Percentiles rank a stretch among this genome's conserved stretches.
These are phyloP conservation scores for Salvelinus fontinalis DNA, from an alignment of 2,113 vertebrate species.

Conservation along the genomic window DNA sequence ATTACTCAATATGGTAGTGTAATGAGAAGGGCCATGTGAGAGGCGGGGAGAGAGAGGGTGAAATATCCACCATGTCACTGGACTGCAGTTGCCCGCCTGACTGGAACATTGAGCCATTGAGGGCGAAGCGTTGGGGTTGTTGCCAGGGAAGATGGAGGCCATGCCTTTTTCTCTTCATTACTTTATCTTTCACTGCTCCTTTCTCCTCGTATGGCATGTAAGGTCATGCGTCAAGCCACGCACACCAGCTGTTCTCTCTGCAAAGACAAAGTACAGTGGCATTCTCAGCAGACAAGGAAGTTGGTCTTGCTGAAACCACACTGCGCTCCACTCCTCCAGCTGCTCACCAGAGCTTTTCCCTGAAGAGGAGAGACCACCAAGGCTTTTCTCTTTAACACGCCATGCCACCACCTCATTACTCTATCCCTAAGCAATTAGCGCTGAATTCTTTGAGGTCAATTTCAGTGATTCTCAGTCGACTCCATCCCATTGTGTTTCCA, in stretches of 20 bases:
- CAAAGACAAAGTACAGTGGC: constrained; percentile 5
- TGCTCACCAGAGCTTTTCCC: background rate
- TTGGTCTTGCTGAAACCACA: background rate
- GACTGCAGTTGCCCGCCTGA: no score
- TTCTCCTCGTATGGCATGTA: no score
- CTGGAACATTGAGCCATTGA: background rate
- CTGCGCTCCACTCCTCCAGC: background rate
- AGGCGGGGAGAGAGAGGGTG: no score
- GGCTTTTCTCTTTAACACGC: background rate
- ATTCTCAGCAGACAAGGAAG: background rate
- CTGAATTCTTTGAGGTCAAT: constrained; percentile 34
- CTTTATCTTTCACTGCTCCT: constrained; percentile 16
- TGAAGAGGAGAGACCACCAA: no score
- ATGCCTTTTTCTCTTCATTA: constrained; percentile 8
- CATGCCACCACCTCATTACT: background rate
- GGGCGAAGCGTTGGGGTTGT: background rate
- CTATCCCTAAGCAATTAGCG: constrained; percentile 41
- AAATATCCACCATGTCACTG: no score
- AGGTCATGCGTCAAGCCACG: background rate
- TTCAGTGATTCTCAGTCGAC: background rate
- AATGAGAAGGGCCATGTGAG: no score
- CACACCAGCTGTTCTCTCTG: constrained; percentile 8
- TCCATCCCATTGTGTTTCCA: constrained; percentile 19
- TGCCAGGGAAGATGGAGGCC: background rate
- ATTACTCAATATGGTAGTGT: background rate